These are phyloP conservation scores for Terrapene triunguis DNA, from an alignment of 2,113 vertebrate species.

Conservation along the genomic window DNA sequence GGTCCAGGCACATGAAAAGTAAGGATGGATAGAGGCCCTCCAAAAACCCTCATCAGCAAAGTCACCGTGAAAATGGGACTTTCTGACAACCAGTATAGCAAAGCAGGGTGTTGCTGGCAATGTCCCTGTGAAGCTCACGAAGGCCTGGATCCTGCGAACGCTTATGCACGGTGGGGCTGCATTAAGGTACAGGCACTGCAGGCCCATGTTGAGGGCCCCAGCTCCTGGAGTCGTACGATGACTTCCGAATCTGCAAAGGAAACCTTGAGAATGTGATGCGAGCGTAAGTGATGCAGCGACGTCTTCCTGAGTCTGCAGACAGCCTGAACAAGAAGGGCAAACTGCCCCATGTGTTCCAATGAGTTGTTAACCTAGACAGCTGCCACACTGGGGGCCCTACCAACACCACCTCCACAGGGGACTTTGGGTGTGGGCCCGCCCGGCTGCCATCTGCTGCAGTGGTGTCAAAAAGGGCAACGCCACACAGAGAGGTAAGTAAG, in stretches of 20 bases:
- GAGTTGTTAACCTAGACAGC: not conserved
- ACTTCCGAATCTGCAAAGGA: not conserved
- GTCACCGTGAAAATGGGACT: not conserved
- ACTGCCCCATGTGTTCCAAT: not conserved
- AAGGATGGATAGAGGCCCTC: not conserved
- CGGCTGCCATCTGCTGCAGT: not conserved
- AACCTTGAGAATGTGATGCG: not conserved
- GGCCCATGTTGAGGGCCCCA: not conserved
- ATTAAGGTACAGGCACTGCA: not conserved
- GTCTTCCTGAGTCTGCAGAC: not conserved
- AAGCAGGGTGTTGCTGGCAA: not conserved
- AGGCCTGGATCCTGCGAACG: not conserved
- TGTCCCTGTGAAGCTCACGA: not conserved
- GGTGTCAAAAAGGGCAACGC: not conserved
- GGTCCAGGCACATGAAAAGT: not conserved
- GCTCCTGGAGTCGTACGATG: not conserved
- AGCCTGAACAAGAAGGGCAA: not conserved
- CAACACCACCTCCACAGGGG: not conserved
- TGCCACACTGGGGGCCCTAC: not conserved
- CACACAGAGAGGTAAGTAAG: no score
- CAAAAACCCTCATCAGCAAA: not conserved
- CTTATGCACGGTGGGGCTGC: not conserved
- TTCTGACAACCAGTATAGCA: not conserved
- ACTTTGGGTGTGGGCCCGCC: not conserved
- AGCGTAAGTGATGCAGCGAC: not conserved